A percentile compares a stretch with the other conserved stretches of the same genome.
Conservation (phyloP, 1,140 invertebrate genomes). For the Dryas iulia region DNA sequence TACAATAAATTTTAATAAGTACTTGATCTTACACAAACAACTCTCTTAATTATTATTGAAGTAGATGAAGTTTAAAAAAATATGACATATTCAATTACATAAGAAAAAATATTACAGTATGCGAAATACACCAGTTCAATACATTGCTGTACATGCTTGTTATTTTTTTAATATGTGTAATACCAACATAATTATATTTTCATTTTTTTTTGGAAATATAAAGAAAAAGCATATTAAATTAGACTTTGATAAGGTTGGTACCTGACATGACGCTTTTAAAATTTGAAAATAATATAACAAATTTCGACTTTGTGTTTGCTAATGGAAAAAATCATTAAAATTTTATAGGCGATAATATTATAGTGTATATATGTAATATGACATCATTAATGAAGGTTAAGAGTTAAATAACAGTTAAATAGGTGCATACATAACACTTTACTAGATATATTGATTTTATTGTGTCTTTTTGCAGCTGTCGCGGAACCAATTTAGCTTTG, state of each 20-base stretch:
- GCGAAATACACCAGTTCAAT: not conserved
- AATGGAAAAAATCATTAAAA: not conserved
- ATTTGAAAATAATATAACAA: too few relatives aligned
- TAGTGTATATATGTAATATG: not conserved
- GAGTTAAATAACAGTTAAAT: not conserved
- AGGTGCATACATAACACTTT: not conserved
- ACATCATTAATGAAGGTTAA: not conserved
- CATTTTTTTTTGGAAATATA: too few relatives aligned
- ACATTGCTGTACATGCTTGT: too few relatives aligned
- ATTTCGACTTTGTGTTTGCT: not conserved
- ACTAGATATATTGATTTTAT: not conserved
- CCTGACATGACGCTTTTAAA: too few relatives aligned
- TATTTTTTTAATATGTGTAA: too few relatives aligned
- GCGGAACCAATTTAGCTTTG: not conserved
- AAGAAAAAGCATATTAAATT: too few relatives aligned
- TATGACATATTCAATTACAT: not conserved
- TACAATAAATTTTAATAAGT: slow-evolving; percentile 54
- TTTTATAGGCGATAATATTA: not conserved
- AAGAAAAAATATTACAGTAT: not conserved
- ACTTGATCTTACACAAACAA: slow-evolving; percentile 63
- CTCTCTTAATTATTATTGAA: slow-evolving; percentile 45
- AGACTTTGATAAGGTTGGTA: too few relatives aligned
- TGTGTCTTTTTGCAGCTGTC: not conserved
- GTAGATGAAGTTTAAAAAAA: slow-evolving; percentile 27
- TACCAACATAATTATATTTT: too few relatives aligned